These are phyloP conservation scores for Anguilla pacifica DNA, from an alignment of 2,797 vertebrate species.

Conservation along the genomic window DNA sequence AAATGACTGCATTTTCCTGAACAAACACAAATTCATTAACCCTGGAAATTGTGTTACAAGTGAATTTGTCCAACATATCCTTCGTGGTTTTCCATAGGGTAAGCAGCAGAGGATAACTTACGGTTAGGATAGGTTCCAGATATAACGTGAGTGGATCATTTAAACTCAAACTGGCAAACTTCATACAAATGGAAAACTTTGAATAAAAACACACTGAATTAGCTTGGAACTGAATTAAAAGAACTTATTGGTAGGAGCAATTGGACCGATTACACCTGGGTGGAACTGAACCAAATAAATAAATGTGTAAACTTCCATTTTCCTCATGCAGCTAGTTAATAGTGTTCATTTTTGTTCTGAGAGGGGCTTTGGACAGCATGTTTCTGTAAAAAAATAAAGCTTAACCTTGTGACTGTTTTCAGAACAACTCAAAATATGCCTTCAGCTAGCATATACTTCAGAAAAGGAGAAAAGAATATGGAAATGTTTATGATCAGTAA, in stretches of 20 bases:
- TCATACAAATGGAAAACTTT: not conserved
- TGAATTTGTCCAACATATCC: not conserved
- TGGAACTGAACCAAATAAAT: not conserved
- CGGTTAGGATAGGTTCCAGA: not conserved
- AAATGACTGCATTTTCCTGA: not conserved
- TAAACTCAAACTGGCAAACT: not conserved
- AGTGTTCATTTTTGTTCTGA: not conserved
- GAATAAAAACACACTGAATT: not conserved
- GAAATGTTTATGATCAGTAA: not conserved
- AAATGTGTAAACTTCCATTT: not conserved
- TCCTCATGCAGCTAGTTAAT: not conserved
- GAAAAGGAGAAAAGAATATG: not conserved
- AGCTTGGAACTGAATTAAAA: not conserved
- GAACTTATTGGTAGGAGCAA: not conserved
- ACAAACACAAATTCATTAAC: not conserved
- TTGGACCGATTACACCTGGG: not conserved
- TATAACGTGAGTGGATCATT: not conserved
- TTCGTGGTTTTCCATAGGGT: not conserved
- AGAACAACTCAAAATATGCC: not conserved
- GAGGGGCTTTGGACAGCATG: not conserved
- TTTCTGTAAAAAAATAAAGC: not conserved
- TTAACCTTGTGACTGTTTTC: not conserved
- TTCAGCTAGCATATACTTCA: not conserved
- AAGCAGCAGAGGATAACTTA: not conserved
- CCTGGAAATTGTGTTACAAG: not conserved